Base-by-base conservation (phyloP, 2,888 invertebrate species). In the Tyria jacobaeae region DNA sequence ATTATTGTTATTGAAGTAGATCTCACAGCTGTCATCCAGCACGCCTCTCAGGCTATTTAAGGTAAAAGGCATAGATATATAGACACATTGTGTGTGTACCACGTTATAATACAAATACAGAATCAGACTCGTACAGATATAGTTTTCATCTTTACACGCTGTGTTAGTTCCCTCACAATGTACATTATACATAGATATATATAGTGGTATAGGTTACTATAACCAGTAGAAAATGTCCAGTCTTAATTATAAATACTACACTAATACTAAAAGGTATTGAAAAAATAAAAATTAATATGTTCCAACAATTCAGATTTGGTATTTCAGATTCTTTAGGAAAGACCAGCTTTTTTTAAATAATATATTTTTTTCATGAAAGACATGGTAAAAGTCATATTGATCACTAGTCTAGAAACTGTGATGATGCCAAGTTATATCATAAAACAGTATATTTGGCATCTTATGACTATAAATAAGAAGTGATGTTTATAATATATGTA, bases 301-400 rank as follows among this genome's bases (percentile, higher is more conserved):
- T 14, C 51, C 54, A 59, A 60, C 48, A 59, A 52, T 62, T 10
- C 51, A 60, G 65, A 44, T 41, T 63, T 70, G 59, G 57, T 63
- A 53, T 59, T 50, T 24, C 24, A 21, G 10, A 47, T 48, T 48
- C 41, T 52, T 55, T 58, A 49, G 59, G 71, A 72, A 75, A 75
- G 75, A 57, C 75, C 75, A 66, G 75, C 75, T 77, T 77, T 37
- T 73, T 56, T 55, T 61, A 39, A 62, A 60, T 60, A 35, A 47
- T 10, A n/a, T 31, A 14, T 14, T 24, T 27, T 53, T 25, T 31
- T 31, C 21, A 52, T 48, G 55, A 70, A 61, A 66, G 47, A 60
- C 25, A 44, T 48, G 57, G 6, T 15, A 17, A 24, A 59, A 66
- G 47, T 49, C 51, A 55, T 60, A 39, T 49, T 60, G 41, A 59